phyloP scores from a whole-genome alignment of 1,140 invertebrate species.

The Hetaerina americana region DNA sequence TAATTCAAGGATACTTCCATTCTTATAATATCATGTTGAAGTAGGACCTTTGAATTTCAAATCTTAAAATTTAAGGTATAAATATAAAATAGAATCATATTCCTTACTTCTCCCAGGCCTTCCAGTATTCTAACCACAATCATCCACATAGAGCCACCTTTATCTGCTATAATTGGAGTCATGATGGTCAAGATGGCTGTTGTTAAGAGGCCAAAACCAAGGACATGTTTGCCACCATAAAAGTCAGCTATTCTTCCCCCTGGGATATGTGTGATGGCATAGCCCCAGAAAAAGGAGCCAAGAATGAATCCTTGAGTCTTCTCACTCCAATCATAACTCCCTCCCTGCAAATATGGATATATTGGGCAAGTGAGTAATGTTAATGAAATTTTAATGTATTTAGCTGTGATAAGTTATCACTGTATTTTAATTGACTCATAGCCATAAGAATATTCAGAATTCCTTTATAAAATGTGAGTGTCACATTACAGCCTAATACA shows the following conservation, averaged over 20 bases:
- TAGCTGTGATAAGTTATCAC: too few species aligned
- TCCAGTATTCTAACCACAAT: conserved; percentile 67
- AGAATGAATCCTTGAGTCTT: conserved; percentile 42
- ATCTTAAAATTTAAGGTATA: too few species aligned
- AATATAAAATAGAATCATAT: too few species aligned
- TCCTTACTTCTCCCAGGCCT: conserved; percentile 77
- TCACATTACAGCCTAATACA: too few species aligned
- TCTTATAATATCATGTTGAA: too few species aligned
- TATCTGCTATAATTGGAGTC: conserved; percentile 43
- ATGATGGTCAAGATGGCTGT: conserved; percentile 52
- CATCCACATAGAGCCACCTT: conserved; percentile 40
- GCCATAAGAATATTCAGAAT: too few species aligned
- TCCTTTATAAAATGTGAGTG: too few species aligned
- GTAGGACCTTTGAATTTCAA: too few species aligned
- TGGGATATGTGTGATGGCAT: conserved; percentile 56
- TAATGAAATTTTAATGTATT: too few species aligned
- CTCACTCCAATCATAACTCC: conserved; percentile 35
- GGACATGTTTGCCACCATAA: conserved; percentile 59
- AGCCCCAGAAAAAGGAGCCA: conserved; percentile 59
- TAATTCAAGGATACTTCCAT: too few species aligned
- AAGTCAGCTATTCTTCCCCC: conserved; percentile 58
- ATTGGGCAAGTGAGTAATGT: too few species aligned
- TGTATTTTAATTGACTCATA: too few species aligned
- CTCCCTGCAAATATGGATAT: conserved; percentile 7
- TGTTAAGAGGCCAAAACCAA: conserved; percentile 36